Evolutionary conservation across 1,140 invertebrate genomes (phyloP).

Genomic region (Aphaenogaster ashmeadi): DNA sequence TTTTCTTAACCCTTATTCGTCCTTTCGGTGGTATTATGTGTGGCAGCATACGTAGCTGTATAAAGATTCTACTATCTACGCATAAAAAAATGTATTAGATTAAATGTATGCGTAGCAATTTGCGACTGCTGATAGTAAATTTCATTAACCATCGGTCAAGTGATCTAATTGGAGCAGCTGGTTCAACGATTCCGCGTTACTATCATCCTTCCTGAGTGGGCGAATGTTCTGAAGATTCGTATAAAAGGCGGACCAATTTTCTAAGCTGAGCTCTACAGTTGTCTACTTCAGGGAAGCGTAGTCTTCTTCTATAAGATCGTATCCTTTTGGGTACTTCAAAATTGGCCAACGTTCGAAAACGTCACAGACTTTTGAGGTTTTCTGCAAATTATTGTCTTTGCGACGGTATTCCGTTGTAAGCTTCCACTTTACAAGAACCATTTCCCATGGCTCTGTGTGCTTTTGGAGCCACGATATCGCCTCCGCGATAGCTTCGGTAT

Average conservation of each 20-base stretch:
- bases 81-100: background rate
- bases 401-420: background rate
- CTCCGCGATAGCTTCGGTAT: background rate
- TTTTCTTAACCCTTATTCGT: background rate
- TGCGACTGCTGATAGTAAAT: background rate
- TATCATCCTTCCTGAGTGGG: background rate
- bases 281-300: background rate
- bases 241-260: background rate
- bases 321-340: background rate
- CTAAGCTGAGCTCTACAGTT: background rate
- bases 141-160: background rate
- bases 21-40: background rate
- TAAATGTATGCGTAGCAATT: background rate
- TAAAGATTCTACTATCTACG: background rate
- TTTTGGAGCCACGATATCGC: background rate
- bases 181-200: background rate
- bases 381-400: background rate
- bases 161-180: background rate
- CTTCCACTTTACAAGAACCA: background rate
- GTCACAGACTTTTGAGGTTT: background rate
- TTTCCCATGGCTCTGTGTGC: background rate
- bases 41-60: background rate
- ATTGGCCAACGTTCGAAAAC: background rate
- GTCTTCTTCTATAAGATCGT: background rate
- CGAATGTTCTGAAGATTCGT: background rate